Conservation (phyloP, 2,888 invertebrate genomes). For the Eristalinus sepulchralis region DNA sequence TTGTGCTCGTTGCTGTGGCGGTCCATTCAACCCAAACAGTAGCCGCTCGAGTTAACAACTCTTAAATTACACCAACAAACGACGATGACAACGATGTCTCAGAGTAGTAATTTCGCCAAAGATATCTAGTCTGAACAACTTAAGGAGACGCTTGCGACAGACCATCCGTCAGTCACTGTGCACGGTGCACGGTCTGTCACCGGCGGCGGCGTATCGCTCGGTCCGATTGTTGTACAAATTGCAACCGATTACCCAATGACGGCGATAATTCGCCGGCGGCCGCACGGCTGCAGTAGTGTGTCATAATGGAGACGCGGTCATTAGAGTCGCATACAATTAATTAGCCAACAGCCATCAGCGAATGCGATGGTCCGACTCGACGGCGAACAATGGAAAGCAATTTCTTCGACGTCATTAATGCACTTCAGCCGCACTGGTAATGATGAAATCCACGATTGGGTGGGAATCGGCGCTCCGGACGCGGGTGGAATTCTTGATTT, state of each 20-base stretch:
- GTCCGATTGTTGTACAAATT: conserved; percentile 33
- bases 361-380: conserved; percentile 2
- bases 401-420: conserved; percentile 15
- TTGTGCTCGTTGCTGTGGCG: not conserved
- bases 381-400: conserved; percentile 13
- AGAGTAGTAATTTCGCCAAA: not conserved
- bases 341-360: conserved; percentile 36
- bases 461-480: conserved; percentile 14
- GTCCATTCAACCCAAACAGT: not conserved
- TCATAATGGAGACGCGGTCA: conserved; percentile 41
- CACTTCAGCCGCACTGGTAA: conserved; percentile 14
- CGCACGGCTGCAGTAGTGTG: conserved; percentile 19
- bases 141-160: not conserved
- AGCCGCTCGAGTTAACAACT: not conserved
- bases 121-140: not conserved
- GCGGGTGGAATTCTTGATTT: conserved; percentile 15
- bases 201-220: conserved; percentile 5
- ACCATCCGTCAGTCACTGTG: not conserved
- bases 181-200: too few relatives aligned
- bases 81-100: not conserved
- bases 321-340: conserved; percentile 35
- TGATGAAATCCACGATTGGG: conserved; percentile 33
- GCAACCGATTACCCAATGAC: conserved; percentile 40
- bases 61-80: not conserved
- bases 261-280: conserved; percentile 32